phyloP scores from a whole-genome alignment of 2,113 vertebrate genomes.

The Centrocercus urophasianus region DNA sequence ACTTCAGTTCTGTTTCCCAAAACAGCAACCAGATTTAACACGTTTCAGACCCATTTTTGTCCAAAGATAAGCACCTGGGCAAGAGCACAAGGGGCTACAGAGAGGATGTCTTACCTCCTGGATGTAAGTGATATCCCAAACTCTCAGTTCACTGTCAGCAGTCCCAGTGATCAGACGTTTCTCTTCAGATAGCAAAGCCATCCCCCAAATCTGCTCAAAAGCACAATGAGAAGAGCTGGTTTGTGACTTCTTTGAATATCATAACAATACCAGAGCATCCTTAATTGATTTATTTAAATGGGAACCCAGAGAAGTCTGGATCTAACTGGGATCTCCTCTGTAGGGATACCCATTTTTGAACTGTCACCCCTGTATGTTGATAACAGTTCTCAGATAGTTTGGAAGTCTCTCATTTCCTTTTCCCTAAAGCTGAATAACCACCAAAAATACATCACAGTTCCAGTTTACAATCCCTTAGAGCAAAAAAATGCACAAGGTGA shows the following conservation, averaged over 20 bases:
- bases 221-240: neutral
- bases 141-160: conserved; percentile 93
- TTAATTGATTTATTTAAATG: neutral
- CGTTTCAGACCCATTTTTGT: neutral
- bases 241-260: neutral
- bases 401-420: neutral
- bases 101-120: conserved; percentile 54
- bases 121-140: conserved; percentile 88
- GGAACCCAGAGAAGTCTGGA: neutral
- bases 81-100: neutral
- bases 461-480: neutral
- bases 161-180: conserved; percentile 89
- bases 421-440: neutral
- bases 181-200: conserved; percentile 87
- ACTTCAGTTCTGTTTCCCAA: neutral
- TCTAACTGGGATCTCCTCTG: neutral
- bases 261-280: neutral
- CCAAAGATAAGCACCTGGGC: neutral
- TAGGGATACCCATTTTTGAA: neutral
- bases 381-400: neutral
- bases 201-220: conserved; percentile 89
- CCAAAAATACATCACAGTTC: neutral
- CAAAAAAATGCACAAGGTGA: neutral
- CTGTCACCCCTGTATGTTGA: neutral
- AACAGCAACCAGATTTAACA: neutral